Evolutionary conservation across 2,113 vertebrate species (phyloP).

Genomic region (Toxotes jaculatrix): DNA sequence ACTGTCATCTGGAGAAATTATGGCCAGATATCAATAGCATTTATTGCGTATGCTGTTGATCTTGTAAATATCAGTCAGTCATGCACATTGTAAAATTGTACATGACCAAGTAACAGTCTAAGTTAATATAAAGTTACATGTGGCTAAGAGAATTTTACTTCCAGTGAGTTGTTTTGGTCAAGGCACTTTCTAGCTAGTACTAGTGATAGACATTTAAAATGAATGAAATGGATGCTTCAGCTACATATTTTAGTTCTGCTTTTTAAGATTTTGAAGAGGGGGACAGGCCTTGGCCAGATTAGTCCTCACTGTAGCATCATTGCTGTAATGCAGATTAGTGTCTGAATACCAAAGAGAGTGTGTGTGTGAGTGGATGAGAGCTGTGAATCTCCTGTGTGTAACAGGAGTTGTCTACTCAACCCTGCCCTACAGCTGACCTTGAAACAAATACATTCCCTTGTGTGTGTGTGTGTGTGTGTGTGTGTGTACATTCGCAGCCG

Average conservation of each 20-base stretch:
- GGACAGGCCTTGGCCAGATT: constrained; percentile 17
- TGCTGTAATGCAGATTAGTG: constrained; percentile 27
- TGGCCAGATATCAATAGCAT: too few relatives aligned
- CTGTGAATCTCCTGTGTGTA: constrained; percentile 63
- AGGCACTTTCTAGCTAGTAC: not conserved
- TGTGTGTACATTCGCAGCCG: constrained; percentile 27
- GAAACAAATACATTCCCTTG: constrained; percentile 65
- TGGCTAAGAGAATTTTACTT: constrained; percentile 2
- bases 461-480: constrained; percentile 20
- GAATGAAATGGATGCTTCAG: not conserved
- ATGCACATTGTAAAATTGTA: not conserved
- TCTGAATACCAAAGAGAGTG: constrained; percentile 34
- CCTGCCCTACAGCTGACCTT: constrained; percentile 71
- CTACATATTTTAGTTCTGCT: not conserved
- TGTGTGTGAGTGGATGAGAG: not conserved
- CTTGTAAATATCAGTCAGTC: not conserved
- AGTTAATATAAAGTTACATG: not conserved
- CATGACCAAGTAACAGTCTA: not conserved
- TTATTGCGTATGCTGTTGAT: not conserved
- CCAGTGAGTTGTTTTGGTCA: not conserved
- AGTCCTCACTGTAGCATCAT: constrained; percentile 1
- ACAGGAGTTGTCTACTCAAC: constrained; percentile 69
- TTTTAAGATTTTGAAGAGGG: constrained; percentile 4
- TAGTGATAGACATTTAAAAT: not conserved
- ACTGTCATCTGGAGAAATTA: not conserved